phyloP scores from a whole-genome alignment of 2,797 vertebrate genomes.

The Brachyrhaphis roseni region DNA sequence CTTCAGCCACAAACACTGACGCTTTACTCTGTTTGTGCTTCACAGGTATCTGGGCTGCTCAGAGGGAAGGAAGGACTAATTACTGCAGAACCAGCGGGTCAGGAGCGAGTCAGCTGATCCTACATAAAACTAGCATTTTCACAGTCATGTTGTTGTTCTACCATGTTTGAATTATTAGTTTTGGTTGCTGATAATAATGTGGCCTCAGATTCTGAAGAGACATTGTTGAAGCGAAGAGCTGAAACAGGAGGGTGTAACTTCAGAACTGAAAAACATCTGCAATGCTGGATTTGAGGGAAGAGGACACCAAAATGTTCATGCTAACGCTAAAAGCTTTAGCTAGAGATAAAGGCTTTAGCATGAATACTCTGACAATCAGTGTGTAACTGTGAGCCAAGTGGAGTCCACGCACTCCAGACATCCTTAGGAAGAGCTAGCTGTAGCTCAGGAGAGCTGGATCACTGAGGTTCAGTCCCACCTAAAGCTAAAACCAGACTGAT shows the following conservation, averaged over 20 bases:
- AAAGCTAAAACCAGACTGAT: not conserved
- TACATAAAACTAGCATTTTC: not conserved
- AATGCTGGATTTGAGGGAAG: not conserved
- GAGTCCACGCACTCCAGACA: not conserved
- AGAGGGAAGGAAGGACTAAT: not conserved
- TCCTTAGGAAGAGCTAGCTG: not conserved
- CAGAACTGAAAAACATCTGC: not conserved
- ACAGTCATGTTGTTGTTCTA: not conserved
- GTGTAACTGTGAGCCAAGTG: too few relatives aligned
- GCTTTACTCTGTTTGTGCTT: conserved; percentile 41
- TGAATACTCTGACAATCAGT: too few relatives aligned
- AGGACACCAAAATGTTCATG: not conserved
- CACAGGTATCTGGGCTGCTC: conserved; percentile 40
- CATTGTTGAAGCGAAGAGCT: not conserved
- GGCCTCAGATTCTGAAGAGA: not conserved
- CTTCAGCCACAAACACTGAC: conserved; percentile 51
- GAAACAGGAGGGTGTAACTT: not conserved
- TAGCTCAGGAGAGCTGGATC: not conserved
- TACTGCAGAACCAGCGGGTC: not conserved
- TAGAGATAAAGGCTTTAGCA: too few relatives aligned
- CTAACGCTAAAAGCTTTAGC: not conserved
- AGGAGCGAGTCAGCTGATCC: too few relatives aligned
- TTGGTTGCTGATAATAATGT: not conserved
- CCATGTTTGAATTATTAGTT: not conserved
- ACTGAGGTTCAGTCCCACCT: too few relatives aligned